These are phyloP conservation scores for Drosophila neonasuta DNA, from an alignment of 2,888 invertebrate genomes.

Conservation along the genomic window DNA sequence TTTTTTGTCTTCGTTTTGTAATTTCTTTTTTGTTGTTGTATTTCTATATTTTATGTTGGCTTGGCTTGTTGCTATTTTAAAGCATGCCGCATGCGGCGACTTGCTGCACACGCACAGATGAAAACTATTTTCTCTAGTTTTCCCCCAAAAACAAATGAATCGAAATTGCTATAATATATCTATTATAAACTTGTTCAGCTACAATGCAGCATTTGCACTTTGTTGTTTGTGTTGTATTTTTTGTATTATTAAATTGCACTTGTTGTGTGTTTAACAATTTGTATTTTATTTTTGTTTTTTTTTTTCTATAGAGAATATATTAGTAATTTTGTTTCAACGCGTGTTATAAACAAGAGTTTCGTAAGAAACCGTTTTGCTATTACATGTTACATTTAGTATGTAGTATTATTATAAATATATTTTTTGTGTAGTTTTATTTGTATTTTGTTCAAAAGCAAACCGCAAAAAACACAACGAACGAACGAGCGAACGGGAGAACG, in stretches of 20 bases:
- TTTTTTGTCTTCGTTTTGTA: conserved; percentile 21
- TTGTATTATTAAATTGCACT: conserved; percentile 64
- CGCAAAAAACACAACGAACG: conserved; percentile 63
- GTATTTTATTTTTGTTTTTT: conserved; percentile 9
- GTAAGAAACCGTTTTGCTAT: conserved; percentile 47
- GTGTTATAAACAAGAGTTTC: conserved; percentile 44
- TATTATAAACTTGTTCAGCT: conserved; percentile 51
- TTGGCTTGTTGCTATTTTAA: conserved; percentile 48
- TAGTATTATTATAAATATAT: conserved; percentile 20
- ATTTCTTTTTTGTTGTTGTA: conserved; percentile 3
- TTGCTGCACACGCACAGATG: conserved; percentile 12
- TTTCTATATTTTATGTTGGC: conserved; percentile 11
- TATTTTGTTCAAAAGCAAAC: conserved; percentile 60
- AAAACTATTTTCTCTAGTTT: conserved; percentile 15
- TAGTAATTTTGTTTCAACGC: conserved; percentile 38
- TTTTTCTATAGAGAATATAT: conserved; percentile 18
- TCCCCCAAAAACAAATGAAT: conserved; percentile 5
- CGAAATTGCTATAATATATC: conserved; percentile 28
- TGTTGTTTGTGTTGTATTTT: conserved; percentile 39
- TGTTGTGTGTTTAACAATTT: conserved; percentile 68
- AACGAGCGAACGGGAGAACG: conserved; percentile 66
- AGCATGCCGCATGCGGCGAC: conserved; percentile 45
- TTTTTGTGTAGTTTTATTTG: conserved; percentile 12
- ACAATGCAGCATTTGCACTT: conserved; percentile 65
- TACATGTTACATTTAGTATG: conserved; percentile 11